These are phyloP conservation scores for Aphidoletes aphidimyza DNA, from an alignment of 2,888 invertebrate species.

Conservation along the genomic window DNA sequence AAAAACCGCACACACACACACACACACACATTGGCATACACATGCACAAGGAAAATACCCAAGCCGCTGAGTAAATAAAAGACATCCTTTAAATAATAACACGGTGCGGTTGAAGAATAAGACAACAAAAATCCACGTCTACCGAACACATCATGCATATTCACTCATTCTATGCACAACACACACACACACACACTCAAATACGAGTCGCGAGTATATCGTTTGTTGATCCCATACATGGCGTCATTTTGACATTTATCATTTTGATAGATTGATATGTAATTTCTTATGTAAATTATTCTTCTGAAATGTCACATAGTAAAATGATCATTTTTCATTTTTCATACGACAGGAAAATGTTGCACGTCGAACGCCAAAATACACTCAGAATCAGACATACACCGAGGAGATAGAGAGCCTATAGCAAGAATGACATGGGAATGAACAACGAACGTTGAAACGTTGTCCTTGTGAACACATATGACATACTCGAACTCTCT, in stretches of 20 bases:
- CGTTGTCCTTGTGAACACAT: too few species aligned
- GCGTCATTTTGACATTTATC: constrained; percentile 58
- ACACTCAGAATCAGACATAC: neutral
- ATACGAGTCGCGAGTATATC: too few species aligned
- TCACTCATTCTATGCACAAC: neutral
- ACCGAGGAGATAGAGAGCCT: neutral
- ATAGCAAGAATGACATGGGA: neutral
- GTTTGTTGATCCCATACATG: constrained; percentile 4
- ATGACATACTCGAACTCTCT: constrained; percentile 13
- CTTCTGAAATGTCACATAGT: constrained; percentile 59
- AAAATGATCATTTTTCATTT: constrained; percentile 60
- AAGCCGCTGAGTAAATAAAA: neutral
- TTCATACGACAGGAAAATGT: constrained; percentile 55
- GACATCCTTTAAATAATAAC: neutral
- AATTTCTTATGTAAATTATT: constrained; percentile 61
- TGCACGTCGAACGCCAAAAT: neutral
- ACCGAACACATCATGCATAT: neutral
- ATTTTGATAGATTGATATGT: constrained; percentile 61
- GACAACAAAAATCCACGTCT: constrained; percentile 13
- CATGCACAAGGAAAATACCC: too few species aligned
- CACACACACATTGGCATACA: too few species aligned
- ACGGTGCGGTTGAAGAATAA: constrained; percentile 9
- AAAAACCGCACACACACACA: neutral
- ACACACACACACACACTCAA: neutral
- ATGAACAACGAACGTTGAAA: neutral